phyloP scores from a whole-genome alignment of 2,113 vertebrate genomes.

The Oryzias celebensis region DNA sequence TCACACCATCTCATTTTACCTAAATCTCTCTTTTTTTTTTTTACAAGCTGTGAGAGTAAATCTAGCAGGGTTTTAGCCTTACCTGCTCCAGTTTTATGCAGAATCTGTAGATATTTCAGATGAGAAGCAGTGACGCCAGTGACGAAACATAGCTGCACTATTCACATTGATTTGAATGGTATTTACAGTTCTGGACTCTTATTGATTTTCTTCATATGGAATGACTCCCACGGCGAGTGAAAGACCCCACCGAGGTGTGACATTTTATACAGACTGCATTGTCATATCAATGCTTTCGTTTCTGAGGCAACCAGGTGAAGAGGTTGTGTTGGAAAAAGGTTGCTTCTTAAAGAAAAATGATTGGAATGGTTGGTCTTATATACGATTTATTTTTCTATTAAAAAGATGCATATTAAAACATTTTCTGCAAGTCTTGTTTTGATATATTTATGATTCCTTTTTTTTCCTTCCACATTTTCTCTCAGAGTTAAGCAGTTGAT shows the following conservation, averaged over 20 bases:
- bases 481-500: conserved; percentile 7
- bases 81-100: conserved; percentile 55
- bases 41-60: conserved; percentile 7
- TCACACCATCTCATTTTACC: not conserved
- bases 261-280: conserved; percentile 1
- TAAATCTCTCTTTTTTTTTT: too few relatives aligned
- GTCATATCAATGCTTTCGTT: not conserved
- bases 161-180: conserved; percentile 11
- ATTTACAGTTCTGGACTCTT: not conserved
- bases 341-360: not conserved
- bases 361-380: not conserved
- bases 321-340: conserved; percentile 3
- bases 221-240: not conserved
- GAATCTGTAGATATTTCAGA: conserved; percentile 44
- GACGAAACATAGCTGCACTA: conserved; percentile 16
- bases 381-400: too few relatives aligned
- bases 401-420: not conserved
- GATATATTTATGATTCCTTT: not conserved
- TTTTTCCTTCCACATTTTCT: not conserved
- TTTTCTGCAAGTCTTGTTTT: conserved; percentile 3
- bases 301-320: conserved; percentile 5
- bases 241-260: not conserved
- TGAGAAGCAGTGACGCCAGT: conserved; percentile 30
- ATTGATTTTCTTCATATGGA: conserved; percentile 14
- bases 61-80: conserved; percentile 45